Percentiles rank a stretch among this genome's conserved stretches.
Evolutionary conservation across 2,888 invertebrate species (phyloP).

Genomic region (Eristalinus sepulchralis): DNA sequence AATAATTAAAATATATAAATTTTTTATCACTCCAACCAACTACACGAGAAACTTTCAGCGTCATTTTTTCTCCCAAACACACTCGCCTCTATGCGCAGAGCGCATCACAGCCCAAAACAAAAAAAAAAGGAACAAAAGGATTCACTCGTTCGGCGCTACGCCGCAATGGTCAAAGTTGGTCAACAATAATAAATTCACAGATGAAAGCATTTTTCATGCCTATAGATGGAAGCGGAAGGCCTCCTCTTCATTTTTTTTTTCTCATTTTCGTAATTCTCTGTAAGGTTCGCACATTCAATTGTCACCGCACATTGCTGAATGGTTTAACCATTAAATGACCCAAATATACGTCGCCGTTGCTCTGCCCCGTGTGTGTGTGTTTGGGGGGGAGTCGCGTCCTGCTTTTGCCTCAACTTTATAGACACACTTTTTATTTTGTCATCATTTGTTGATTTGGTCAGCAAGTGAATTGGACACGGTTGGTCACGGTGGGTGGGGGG

Average conservation of each 20-base stretch:
- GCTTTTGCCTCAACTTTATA: not conserved
- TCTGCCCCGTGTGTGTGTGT: not conserved
- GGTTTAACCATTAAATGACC: constrained; percentile 70
- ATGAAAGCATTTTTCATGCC: constrained; percentile 71
- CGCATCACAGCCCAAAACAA: not conserved
- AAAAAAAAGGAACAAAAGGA: constrained; percentile 49
- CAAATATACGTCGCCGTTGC: constrained; percentile 49
- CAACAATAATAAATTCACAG: constrained; percentile 71
- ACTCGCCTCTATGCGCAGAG: constrained; percentile 1
- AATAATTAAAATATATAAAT: constrained; percentile 70
- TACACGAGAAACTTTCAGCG: constrained; percentile 14
- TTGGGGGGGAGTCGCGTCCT: constrained; percentile 7
- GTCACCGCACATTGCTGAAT: constrained; percentile 70
- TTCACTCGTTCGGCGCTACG: not conserved
- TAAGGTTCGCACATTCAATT: constrained; percentile 65
- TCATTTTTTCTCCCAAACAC: constrained; percentile 7
- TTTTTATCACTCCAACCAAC: constrained; percentile 47
- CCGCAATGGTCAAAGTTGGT: constrained; percentile 69
- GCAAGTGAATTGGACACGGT: not conserved
- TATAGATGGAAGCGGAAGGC: constrained; percentile 46
- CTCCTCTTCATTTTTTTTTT: not conserved
- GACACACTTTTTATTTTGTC: constrained; percentile 46
- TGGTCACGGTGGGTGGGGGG: constrained; percentile 3
- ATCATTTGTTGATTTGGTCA: constrained; percentile 49
- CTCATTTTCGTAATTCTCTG: constrained; percentile 13